Percentiles rank a stretch among this genome's conserved stretches.
phyloP scores from a whole-genome alignment of 2,888 invertebrate genomes.

The Tillus elongatus region DNA sequence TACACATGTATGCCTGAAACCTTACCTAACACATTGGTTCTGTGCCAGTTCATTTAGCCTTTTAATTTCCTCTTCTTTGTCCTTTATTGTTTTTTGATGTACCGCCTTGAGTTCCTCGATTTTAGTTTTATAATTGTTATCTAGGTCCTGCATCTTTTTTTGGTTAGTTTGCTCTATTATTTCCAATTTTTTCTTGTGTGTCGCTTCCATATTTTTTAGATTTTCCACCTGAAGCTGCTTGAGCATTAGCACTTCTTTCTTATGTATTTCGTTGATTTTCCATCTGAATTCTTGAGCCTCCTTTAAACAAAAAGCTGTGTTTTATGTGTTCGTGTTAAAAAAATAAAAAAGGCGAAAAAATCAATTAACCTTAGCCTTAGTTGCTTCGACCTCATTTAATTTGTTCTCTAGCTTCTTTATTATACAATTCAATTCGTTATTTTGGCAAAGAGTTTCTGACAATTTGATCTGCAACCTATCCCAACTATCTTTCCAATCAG shows the following conservation, averaged over 20 bases:
- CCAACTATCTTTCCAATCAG: slow-evolving; percentile 24
- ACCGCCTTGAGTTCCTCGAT: slow-evolving; percentile 18
- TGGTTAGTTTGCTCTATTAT: slow-evolving; percentile 17
- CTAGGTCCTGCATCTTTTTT: slow-evolving; percentile 17
- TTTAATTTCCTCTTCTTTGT: slow-evolving; percentile 26
- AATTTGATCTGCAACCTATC: slow-evolving; percentile 25
- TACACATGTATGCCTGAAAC: too few relatives aligned
- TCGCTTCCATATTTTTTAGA: slow-evolving; percentile 14
- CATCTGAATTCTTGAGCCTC: slow-evolving; percentile 11
- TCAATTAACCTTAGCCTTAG: slow-evolving; percentile 11
- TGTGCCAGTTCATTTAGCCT: slow-evolving; percentile 27
- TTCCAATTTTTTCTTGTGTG: slow-evolving; percentile 18
- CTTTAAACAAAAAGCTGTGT: slow-evolving; percentile 2
- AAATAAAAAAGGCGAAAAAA: too few relatives aligned
- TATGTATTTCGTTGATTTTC: slow-evolving; percentile 8
- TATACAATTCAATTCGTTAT: slow-evolving; percentile 23
- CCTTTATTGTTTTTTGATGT: slow-evolving; percentile 18
- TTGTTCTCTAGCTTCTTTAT: slow-evolving; percentile 11
- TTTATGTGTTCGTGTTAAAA: too few relatives aligned
- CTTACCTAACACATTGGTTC: slow-evolving; percentile 20
- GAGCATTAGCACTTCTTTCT: slow-evolving; percentile 10
- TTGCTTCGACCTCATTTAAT: slow-evolving; percentile 12
- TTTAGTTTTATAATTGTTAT: slow-evolving; percentile 20
- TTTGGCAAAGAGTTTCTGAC: slow-evolving; percentile 27
- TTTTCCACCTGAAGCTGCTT: slow-evolving; percentile 14